Evolutionary conservation across 1,140 invertebrate genomes (phyloP).

Genomic region (Liolophura sinensis): DNA sequence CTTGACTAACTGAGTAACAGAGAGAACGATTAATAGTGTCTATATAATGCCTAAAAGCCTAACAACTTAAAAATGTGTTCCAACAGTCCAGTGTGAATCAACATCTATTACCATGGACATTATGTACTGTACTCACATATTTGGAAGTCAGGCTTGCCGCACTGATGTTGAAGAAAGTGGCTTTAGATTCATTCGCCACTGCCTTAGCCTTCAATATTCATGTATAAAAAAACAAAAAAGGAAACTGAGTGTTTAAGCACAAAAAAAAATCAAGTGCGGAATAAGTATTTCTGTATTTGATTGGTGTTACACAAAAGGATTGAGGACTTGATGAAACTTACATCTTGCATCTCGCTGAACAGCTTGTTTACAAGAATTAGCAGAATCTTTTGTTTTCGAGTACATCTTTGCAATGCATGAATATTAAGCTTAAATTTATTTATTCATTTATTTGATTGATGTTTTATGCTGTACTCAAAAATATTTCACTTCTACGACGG

Average conservation of each 20-base stretch:
- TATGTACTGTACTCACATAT: conserved; percentile 55
- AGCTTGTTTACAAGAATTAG: background rate
- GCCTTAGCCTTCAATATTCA: conserved; percentile 59
- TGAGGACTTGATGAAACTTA: conserved; percentile 1
- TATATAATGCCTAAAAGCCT: too few species aligned
- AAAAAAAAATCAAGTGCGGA: background rate
- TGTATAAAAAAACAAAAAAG: conserved; percentile 17
- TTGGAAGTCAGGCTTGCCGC: conserved; percentile 97
- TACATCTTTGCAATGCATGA: too few species aligned
- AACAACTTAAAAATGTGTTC: too few species aligned
- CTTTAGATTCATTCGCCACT: conserved; percentile 72
- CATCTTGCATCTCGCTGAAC: background rate
- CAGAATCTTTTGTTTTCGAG: background rate
- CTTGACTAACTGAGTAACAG: too few species aligned
- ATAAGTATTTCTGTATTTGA: background rate
- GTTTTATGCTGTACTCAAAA: too few species aligned
- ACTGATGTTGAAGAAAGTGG: conserved; percentile 97
- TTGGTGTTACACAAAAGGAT: background rate
- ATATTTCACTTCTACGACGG: too few species aligned
- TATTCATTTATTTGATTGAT: too few species aligned
- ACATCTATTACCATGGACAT: background rate
- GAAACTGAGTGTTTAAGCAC: background rate
- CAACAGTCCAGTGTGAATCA: too few species aligned
- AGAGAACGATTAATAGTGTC: too few species aligned
- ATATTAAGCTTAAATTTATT: too few species aligned